Evolutionary conservation across 2,888 invertebrate species (phyloP), one percentile per base, ranked within the genome.

Genomic region (Shargacucullia verbasci): DNA sequence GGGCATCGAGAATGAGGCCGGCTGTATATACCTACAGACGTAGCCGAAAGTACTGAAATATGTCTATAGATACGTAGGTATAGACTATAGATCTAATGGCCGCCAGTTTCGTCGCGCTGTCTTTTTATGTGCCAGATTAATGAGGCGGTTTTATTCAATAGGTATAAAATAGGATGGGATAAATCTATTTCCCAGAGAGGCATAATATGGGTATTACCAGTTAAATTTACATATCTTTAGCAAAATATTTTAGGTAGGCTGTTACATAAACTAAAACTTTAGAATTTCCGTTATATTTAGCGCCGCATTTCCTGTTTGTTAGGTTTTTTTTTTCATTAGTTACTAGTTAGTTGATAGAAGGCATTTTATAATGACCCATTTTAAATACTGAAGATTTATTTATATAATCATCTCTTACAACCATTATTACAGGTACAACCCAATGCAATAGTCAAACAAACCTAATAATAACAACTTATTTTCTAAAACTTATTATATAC

Each of bases 1-100:
- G 79, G 45, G 65, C 71, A 71, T 72, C 70, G 67, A 73, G 65
- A 46, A 47, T 25, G 49, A 64, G 50, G 41, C 13, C 52, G 53
- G 34, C 8, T 8, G 48, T 73, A 63, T 63, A 64, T 65, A 72
- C 47, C 53, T 70, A 66, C 38, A 7, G 48, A 15, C 14, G 20
- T 49, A 40, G 53, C 35, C 34, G 33, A 57, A 72, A 67, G 53
- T 40, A 35, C 46, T 72, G 49, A 61, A 52, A 40, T 39, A 37
- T 39, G 13, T 41, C 37, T 44, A 45, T 37, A 33, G 33, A 6
- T 34, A 35, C n/a, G 33, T 20, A 29, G 15, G 6, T 27, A 27
- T 4, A 13, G n/a, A 11, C 34, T 34, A n/a, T 14, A 25, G 40
- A 11, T 20, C 52, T 63, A 64, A n/a, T n/a, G n/a, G 50, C 65